Conservation (phyloP, 2,888 invertebrate genomes). For the Nephrocerus scutellatus region DNA sequence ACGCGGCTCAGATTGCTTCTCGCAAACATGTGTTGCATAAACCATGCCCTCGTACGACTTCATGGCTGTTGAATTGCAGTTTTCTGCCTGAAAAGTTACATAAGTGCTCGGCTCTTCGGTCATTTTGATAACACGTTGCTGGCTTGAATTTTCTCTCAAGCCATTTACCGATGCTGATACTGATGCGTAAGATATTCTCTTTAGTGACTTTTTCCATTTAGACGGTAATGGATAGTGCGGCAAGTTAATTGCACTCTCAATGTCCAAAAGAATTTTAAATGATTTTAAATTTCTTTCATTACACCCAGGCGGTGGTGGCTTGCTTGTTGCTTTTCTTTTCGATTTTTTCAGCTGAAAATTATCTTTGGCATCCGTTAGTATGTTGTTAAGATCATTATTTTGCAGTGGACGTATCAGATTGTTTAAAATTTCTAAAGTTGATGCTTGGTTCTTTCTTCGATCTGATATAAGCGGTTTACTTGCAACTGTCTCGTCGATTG, state of each 20-base stretch:
- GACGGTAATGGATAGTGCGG: conserved; percentile 49
- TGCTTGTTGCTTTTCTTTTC: conserved; percentile 1
- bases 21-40: conserved; percentile 50
- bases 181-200: too few species aligned
- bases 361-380: conserved; percentile 5
- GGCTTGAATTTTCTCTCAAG: conserved; percentile 30
- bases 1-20: conserved; percentile 50
- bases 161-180: too few species aligned
- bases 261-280: conserved; percentile 50
- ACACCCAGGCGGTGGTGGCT: conserved; percentile 4
- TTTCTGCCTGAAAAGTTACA: conserved; percentile 53
- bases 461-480: background rate
- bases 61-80: conserved; percentile 30
- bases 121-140: too few species aligned
- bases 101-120: conserved; percentile 54
- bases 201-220: too few species aligned
- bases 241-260: conserved; percentile 54
- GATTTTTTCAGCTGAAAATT: too few species aligned
- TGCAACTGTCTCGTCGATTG: background rate
- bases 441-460: background rate
- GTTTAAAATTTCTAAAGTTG: background rate
- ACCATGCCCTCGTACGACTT: conserved; percentile 46
- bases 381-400: conserved; percentile 15
- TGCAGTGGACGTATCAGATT: background rate
- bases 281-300: conserved; percentile 14